phyloP scores from a whole-genome alignment of 1,140 invertebrate species.

The Drosophila burlai region DNA sequence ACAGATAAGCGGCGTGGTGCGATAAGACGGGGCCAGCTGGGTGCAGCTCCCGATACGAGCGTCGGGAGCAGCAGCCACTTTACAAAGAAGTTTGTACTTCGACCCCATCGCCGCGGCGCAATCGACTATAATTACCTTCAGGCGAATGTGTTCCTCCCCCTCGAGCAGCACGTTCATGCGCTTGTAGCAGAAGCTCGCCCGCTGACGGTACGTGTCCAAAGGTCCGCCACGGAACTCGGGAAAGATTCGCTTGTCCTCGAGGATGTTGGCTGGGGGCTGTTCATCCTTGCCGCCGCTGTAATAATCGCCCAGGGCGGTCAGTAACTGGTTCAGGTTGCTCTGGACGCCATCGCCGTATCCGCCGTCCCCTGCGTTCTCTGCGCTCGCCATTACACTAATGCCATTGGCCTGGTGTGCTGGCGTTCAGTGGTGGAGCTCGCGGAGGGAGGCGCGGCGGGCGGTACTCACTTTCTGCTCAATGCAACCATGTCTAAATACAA shows the following conservation, averaged over 20 bases:
- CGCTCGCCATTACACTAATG: slow-evolving; percentile 26
- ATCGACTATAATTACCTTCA: slow-evolving; percentile 86
- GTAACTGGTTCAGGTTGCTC: slow-evolving; percentile 17
- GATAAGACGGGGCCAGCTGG: slow-evolving; percentile 14
- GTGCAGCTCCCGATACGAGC: slow-evolving; percentile 27
- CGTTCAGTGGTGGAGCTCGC: background rate
- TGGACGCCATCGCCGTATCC: slow-evolving; percentile 5
- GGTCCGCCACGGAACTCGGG: slow-evolving; percentile 90
- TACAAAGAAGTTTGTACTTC: slow-evolving; percentile 55
- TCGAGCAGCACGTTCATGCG: slow-evolving; percentile 91
- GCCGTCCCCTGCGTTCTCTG: slow-evolving; percentile 1
- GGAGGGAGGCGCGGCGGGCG: background rate
- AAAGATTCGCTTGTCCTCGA: slow-evolving; percentile 83
- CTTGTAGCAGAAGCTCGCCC: slow-evolving; percentile 94
- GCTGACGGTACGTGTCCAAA: slow-evolving; percentile 90
- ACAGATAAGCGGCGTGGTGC: slow-evolving; percentile 12
- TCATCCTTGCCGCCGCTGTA: slow-evolving; percentile 42
- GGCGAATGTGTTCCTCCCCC: slow-evolving; percentile 86
- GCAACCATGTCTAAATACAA: slow-evolving; percentile 32
- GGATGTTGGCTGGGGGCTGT: slow-evolving; percentile 49
- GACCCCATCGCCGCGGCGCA: slow-evolving; percentile 1
- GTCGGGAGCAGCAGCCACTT: background rate
- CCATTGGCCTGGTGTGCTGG: background rate
- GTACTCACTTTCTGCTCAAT: slow-evolving; percentile 32
- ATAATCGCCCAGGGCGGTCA: slow-evolving; percentile 34